phyloP scores from a whole-genome alignment of 2,888 invertebrate species.

The Troides oblongomaculatus region DNA sequence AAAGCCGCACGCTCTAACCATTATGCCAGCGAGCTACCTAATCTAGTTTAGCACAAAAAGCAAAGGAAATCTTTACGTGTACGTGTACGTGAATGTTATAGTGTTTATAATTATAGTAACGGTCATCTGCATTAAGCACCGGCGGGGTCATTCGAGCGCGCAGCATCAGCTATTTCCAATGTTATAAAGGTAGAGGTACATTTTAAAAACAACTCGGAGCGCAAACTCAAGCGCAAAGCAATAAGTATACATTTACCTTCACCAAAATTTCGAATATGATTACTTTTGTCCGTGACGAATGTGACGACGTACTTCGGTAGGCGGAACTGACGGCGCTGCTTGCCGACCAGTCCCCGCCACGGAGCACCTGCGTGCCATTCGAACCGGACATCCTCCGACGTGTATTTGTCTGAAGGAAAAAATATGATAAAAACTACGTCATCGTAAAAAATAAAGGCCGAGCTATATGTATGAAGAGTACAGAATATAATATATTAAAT shows the following conservation, averaged over 20 bases:
- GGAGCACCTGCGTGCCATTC: conserved; percentile 81
- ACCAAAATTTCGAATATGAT: conserved; percentile 82
- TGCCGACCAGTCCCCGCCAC: conserved; percentile 71
- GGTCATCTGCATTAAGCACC: conserved; percentile 30
- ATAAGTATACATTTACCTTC: conserved; percentile 81
- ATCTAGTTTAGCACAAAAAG: no score
- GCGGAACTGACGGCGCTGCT: conserved; percentile 78
- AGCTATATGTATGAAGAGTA: no score
- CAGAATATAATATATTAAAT: not conserved
- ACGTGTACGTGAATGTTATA: no score
- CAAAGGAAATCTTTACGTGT: not conserved
- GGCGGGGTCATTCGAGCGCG: conserved; percentile 34
- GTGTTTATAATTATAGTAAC: not conserved
- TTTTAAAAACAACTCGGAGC: conserved; percentile 54
- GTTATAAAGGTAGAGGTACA: conserved; percentile 49
- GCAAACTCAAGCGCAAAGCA: conserved; percentile 75
- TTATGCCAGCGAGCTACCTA: no score
- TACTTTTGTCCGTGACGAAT: conserved; percentile 81
- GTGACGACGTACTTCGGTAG: conserved; percentile 83
- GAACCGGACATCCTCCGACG: conserved; percentile 80
- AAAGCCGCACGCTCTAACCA: no score
- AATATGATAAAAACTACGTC: not conserved
- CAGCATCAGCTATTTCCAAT: conserved; percentile 55
- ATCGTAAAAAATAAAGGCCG: not conserved
- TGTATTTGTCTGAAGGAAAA: conserved; percentile 77